Base-by-base conservation (phyloP, 1,140 invertebrate genomes). In the Ladona fulva region DNA sequence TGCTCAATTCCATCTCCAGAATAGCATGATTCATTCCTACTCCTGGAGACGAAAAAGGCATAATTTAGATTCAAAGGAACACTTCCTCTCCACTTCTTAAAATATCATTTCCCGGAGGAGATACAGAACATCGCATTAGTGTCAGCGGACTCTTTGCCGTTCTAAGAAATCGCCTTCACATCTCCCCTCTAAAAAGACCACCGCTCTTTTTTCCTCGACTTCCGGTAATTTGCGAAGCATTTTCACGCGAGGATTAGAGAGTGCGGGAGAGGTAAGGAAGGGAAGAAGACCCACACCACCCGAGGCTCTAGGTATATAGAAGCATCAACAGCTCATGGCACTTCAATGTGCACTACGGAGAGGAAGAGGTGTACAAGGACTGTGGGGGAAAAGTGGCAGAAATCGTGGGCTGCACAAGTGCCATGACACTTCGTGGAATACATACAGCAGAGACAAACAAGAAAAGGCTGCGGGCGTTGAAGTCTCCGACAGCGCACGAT, bases 211-310 rank as follows among this genome's bases (percentile, higher is more conserved):
- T 66, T 12, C 52, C 10, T 52, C 44, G 44, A 66, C 52, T 66
- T 66, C 52, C 52, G 52, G 52, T 66, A 66, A 66, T 66, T 66
- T 66, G 52, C 52, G 52, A 12, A 66, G 52, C 52, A 66, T 66
- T 66, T 66, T 66, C 52, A 66, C 52, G 52, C 52, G 3, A 22
- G 12, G 52, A 66, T 66, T 66, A 66, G 1, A 12, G 3, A 3
- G 52, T 16, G 52, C 3, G 52, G 52, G 52, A 19, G 44, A 52
- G 44, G 44, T 19, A 19, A 11, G 44, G 44, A 52, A 19, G 19
- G 44, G 44, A 19, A 11, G 19, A 52, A 19, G 44, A 52, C 44
- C 44, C 10, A 10, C 44, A 52, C 44, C 44, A 52, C 44, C n/a
- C 3, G n/a, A 66, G 29, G 29, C 29, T 37, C 52, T 66, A 6